Conservation (phyloP, 2,113 vertebrate genomes). For the Mungos mungo region DNA sequence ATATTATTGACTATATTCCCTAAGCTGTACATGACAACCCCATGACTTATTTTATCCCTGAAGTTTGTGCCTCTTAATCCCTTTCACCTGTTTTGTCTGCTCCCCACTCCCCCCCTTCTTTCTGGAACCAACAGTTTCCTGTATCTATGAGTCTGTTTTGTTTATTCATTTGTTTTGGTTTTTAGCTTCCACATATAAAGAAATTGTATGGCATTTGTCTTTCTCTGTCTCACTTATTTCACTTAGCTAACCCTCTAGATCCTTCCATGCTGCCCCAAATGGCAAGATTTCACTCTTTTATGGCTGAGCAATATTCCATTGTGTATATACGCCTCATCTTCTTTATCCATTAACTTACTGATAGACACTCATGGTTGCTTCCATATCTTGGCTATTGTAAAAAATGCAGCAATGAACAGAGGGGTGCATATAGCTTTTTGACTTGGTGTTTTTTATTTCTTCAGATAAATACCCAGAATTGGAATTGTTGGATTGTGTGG, state of each 20-base stretch:
- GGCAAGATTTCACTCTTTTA: not conserved
- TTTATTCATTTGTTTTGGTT: not conserved
- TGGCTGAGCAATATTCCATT: not conserved
- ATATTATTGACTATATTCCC: not conserved
- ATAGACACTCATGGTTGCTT: not conserved
- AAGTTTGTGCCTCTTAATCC: not conserved
- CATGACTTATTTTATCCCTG: not conserved
- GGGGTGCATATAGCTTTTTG: not conserved
- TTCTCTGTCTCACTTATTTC: not conserved
- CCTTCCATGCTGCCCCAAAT: not conserved
- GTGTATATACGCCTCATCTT: not conserved
- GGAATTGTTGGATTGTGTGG: not conserved
- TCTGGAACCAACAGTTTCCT: not conserved
- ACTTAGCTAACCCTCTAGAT: not conserved
- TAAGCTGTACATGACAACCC: not conserved
- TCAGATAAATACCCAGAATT: not conserved
- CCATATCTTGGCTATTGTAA: not conserved
- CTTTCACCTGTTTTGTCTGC: not conserved
- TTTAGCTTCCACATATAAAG: not conserved
- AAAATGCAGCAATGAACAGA: not conserved
- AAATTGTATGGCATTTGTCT: not conserved
- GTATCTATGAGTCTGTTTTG: not conserved
- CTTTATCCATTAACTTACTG: not conserved
- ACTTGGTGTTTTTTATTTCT: not conserved
- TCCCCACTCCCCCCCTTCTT: not conserved